Evolutionary conservation across 53 echinoderm and acorn worm species (phyloP), one percentile per base, ranked within the genome.

Genomic region (Echinometra lucunter): DNA sequence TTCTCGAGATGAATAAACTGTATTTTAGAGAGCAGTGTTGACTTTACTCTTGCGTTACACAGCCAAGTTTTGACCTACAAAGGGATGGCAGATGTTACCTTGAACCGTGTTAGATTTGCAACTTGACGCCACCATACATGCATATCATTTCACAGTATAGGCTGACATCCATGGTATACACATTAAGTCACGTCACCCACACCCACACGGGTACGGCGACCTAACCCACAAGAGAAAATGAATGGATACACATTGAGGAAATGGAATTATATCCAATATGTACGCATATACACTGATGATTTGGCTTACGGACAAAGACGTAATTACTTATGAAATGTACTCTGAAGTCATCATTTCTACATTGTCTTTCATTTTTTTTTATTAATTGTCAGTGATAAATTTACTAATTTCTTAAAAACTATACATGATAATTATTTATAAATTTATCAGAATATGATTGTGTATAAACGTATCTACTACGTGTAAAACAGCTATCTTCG

Each of bases 51-150:
- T 12, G 72, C 72, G 28, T 72, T 72, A 45, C 44, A 83, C 44
- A 83, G 83, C 45, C 44, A 19, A 44, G 23, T 47, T 53, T 44
- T 45, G 83, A 83, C 83, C 83, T 44, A 44, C 15, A 44, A 45
- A 83, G 53, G 47, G 19, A 47, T 83, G 45, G 83, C 83, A 45
- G 83, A 44, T 45, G 44, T 83, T 25, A 27, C 83, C 83, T 83
- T 83, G 45, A 83, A 45, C 11, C 44, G 83, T 83, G 83, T 42
- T 83, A 47, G n/a, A 83, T 83, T 83, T 83, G 83, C 47, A 83
- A 83, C 83, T 82, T 1, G 82, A 82, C 19, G 45, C 82, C 23
- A 82, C 82, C 82, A 82, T 44, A 82, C 44, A 6, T 25, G 82
- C 42, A 42, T 25, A 44, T 7, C 45, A 45, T 72, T 72, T 72